Evolutionary conservation across 2,113 vertebrate species (phyloP), one percentile per base, ranked within the genome.

Genomic region (Prochilodus magdalenae): DNA sequence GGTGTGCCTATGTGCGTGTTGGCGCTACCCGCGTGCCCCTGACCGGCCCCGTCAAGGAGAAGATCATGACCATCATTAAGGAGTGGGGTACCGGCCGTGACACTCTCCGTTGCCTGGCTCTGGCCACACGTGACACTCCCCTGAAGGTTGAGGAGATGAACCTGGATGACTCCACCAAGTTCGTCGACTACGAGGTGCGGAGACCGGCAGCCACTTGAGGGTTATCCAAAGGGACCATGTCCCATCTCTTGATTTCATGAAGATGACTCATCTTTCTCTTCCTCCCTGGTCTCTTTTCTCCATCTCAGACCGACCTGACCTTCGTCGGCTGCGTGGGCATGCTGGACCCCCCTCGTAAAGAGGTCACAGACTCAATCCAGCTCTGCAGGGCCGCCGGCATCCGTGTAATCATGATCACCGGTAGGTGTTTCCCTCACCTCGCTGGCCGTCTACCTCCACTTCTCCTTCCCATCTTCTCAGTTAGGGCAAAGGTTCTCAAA

Each of bases 311-410:
- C 65, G 96, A 98, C 89, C 79, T 98, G 92, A 98, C 97, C 49
- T 98, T 98, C 0, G 94, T 98, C n/a, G 97, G 97, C 13, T 94
- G 94, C 15, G 97, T 98, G 51, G 97, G 97, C 40, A 98, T 98
- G 97, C 79, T 98, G 93, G 97, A 98, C 89, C 97, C 97, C 0
- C 97, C 97, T 0, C 95, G 97, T 57, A 98, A 98, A 88, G 97
- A 98, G 82, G 97, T 98, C 69, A 88, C 86, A 12, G 91, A 93
- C 84, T 96, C 97, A 63, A 98, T 98, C 86, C 82, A 90, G 72
- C 92, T 97, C 79, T 95, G 94, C 89, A 86, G 73, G 60, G 90
- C 0, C 6, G 94, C 94, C 87, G 94, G 94, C 86, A 95, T 95
- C 89, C 93, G 94, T 88, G 94, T 95, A 86, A 94, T 95, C 65